Evolutionary conservation across 2,888 invertebrate genomes (phyloP), one percentile per base, ranked within the genome.

Genomic region (Latrodectus elegans): DNA sequence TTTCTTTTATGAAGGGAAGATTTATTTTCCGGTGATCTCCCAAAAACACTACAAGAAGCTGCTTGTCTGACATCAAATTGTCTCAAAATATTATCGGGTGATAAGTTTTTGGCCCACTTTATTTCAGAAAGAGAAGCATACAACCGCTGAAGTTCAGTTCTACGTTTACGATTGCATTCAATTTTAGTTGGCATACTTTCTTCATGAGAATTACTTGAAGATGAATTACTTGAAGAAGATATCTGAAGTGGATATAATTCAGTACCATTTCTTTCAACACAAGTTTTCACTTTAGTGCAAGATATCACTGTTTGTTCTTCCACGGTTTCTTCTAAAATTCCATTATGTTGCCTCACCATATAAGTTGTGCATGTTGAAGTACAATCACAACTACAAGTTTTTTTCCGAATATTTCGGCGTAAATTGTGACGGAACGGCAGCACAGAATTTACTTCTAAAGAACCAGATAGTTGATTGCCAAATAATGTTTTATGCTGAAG

Each of bases 71-170:
- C 55, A 55, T 77, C 65, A 15, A 81, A 17, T 14, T 87, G 81
- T 15, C 60, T 64, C 22, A 87, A 67, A 76, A 87, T 87, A 76
- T 87, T 87, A 55, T 87, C 86, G 15, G 86, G 86, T 53, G 83
- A 83, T 71, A 88, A 79, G 51, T 84, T 83, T 64, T 88, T 83
- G 15, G 88, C 83, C 83, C 88, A 88, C 65, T 79, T 70, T 15
- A 88, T 88, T 65, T 79, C 88, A 65, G 79, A 75, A 8, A 84
- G 71, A 53, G 88, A 83, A 17, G 74, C 79, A 55, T 84, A 88
- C 26, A 88, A 38, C 53, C 79, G 74, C 22, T 88, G 75, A 15
- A 84, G 64, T 49, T 88, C 83, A 26, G 86, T 76, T 49, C 71
- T 71, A 8, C 81, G 72, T 55, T 72, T 87, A 14, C 68, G 64